Base-by-base conservation (phyloP, 2,113 vertebrate species). In the Ameiurus melas region DNA sequence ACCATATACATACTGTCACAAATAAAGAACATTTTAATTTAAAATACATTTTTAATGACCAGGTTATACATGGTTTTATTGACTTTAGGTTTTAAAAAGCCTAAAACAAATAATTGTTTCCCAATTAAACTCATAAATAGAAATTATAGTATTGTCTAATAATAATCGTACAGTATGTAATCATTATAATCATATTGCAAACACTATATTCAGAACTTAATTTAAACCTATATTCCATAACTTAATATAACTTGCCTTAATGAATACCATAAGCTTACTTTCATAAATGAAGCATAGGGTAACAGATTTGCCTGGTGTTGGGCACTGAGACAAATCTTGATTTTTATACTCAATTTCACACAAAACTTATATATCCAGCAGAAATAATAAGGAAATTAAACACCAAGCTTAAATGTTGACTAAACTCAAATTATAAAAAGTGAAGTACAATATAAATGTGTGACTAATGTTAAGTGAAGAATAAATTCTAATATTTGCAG, bases 1-100 rank as follows among this genome's bases (percentile, higher is more conserved):
- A 86, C 75, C 84, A 81, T 22, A 68, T 2, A 82, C 27, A 78
- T 19, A 62, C 78, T 88, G 60, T 85, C 2, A 82, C 0, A 73
- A 60, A 71, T 5, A n/a, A 33, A 57, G 2, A 51, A n/a, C 30
- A 47, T 43, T 20, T 20, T 33, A 10, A 70, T 36, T 47, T 3
- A 9, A 62, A 2, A 25, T 77, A 8, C 25, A 0, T n/a, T 51
- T 77, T 9, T 70, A 27, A 39, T 7, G 19, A 4, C 22, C 53
- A 57, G 14, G 14, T 17, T 30, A 19, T n/a, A 16, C n/a, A n/a
- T 80, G 3, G 3, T 10, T 57, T 10, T 17, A 30, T 80, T 57
- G 6, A 33, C 20, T 78, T 80, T 53, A n/a, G 25, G 43, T 77
- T 77, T 79, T 79, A 53, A 55, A 79, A 10, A 77, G 27, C 30